A percentile compares a stretch with the other conserved stretches of the same genome.
phyloP scores from a whole-genome alignment of 2,113 vertebrate genomes.

The Toxotes chatareus region DNA sequence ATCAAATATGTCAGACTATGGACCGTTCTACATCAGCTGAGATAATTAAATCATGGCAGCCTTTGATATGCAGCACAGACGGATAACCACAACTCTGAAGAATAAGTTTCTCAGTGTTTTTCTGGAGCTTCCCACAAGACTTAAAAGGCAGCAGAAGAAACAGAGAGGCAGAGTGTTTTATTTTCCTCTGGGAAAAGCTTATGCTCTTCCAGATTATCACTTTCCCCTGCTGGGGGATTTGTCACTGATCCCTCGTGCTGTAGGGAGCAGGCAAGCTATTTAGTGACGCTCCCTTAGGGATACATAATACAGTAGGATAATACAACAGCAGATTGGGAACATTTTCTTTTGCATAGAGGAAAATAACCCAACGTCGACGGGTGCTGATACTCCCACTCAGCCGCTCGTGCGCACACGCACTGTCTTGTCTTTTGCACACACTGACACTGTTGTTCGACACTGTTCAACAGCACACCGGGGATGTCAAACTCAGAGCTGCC shows the following conservation, averaged over 20 bases:
- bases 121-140: slow-evolving; percentile 27
- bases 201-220: slow-evolving; percentile 67
- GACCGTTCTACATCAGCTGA: neutral
- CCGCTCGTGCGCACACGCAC: slow-evolving; percentile 3
- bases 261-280: slow-evolving; percentile 59
- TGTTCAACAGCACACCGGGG: slow-evolving; percentile 21
- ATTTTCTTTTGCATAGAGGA: slow-evolving; percentile 40
- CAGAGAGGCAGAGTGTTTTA: slow-evolving; percentile 31
- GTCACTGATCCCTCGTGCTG: slow-evolving; percentile 70
- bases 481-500: slow-evolving; percentile 33
- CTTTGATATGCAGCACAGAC: slow-evolving; percentile 32
- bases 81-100: neutral
- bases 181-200: slow-evolving; percentile 64
- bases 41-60: neutral
- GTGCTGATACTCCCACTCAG: slow-evolving; percentile 35
- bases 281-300: slow-evolving; percentile 69
- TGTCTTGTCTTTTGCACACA: slow-evolving; percentile 15
- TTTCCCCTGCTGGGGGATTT: slow-evolving; percentile 74
- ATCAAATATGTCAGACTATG: neutral
- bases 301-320: slow-evolving; percentile 55
- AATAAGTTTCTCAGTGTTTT: slow-evolving; percentile 32
- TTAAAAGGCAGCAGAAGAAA: slow-evolving; percentile 36
- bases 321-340: slow-evolving; percentile 52
- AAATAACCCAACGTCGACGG: slow-evolving; percentile 48
- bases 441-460: neutral